phyloP scores from a whole-genome alignment of 92 coral and sea anemone species.

The Palythoa grandis region DNA sequence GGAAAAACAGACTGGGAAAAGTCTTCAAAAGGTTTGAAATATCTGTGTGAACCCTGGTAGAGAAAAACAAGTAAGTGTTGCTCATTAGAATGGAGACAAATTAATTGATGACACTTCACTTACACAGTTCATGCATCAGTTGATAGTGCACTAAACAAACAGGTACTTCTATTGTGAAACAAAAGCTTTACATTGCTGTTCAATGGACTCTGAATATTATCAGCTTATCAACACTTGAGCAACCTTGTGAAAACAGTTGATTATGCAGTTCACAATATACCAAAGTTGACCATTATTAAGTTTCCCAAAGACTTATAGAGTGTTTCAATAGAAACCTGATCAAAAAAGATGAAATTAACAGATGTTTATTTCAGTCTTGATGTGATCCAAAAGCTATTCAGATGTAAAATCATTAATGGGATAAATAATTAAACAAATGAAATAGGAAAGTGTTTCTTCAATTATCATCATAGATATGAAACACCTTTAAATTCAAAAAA shows the following conservation, averaged over 20 bases:
- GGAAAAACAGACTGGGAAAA: too few species aligned
- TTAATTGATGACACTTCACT: background rate
- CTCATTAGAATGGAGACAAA: background rate
- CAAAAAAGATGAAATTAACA: background rate
- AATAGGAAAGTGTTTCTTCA: background rate
- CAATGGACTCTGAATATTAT: conserved; percentile 40
- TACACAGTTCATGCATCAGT: conserved; percentile 15
- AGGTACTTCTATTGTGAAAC: conserved; percentile 32
- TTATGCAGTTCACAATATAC: background rate
- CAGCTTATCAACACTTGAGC: conserved; percentile 3
- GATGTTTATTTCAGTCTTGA: background rate
- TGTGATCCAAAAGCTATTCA: conserved; percentile 28
- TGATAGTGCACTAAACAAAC: background rate
- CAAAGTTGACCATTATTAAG: background rate
- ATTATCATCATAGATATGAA: background rate
- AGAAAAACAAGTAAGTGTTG: background rate
- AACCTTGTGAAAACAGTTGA: background rate
- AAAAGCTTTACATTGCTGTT: conserved; percentile 23
- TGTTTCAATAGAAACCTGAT: background rate
- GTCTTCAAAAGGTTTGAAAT: too few species aligned
- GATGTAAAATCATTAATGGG: conserved; percentile 32
- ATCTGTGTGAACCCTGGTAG: too few species aligned
- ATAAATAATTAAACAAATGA: background rate
- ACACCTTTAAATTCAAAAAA: background rate
- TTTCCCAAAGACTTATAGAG: background rate